Conservation (phyloP, 2,797 vertebrate genomes). For the Amblyopsis hoosieri region DNA sequence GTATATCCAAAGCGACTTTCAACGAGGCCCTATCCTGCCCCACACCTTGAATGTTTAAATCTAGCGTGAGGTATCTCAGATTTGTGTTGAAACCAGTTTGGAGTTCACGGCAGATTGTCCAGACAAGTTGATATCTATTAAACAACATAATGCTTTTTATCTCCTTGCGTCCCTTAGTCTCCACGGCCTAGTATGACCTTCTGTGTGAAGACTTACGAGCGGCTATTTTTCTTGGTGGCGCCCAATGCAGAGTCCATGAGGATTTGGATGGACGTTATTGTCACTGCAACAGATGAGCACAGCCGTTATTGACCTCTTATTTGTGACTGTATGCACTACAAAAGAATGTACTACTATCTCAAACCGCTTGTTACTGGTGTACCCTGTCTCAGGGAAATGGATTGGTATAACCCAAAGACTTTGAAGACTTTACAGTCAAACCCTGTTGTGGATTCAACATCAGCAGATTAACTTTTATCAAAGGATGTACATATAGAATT, state of each 20-base stretch:
- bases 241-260: constrained; percentile 89
- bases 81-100: background rate
- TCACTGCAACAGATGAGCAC: constrained; percentile 90
- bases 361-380: too few relatives aligned
- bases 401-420: too few relatives aligned
- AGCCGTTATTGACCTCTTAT: constrained; percentile 78
- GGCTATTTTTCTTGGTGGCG: constrained; percentile 90
- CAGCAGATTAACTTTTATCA: background rate
- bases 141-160: background rate
- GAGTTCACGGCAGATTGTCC: background rate
- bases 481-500: background rate
- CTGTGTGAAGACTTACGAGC: constrained; percentile 92
- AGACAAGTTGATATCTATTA: background rate
- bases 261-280: constrained; percentile 94
- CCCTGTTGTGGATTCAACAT: background rate
- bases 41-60: background rate
- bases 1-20: background rate
- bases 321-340: too few relatives aligned
- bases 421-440: too few relatives aligned
- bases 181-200: constrained; percentile 83
- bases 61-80: background rate
- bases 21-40: background rate
- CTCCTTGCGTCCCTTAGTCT: background rate
- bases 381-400: too few relatives aligned
- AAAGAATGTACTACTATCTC: too few relatives aligned